Evolutionary conservation across 1,140 invertebrate genomes (phyloP), one percentile per base, ranked within the genome.

Genomic region (Drosophila orena): DNA sequence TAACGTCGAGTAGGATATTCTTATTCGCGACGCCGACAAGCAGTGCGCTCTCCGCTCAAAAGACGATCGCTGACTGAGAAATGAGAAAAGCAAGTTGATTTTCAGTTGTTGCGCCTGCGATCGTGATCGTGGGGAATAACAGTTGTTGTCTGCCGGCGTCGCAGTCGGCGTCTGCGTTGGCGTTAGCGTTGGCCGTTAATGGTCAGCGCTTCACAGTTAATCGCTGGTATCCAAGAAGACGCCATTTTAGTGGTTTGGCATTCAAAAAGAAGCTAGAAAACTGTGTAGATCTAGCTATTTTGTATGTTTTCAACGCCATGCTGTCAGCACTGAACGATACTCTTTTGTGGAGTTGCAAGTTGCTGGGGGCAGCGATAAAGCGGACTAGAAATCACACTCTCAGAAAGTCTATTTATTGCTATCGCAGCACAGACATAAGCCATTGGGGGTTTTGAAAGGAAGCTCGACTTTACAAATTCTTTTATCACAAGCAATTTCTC

Each of bases 161-260:
- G 74, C 49, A 15, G 37, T 53, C 49, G 44, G 3, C 64, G 54
- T 54, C 43, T 24, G 43, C 52, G 37, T 50, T 34, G 35, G 22
- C 58, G 54, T 56, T 42, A 35, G 27, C 58, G 40, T 55, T 50
- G 59, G 50, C 52, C 62, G 76, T 61, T 66, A 88, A 71, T 86
- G 83, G 74, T 70, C 70, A 86, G 61, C 74, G 81, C 68, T 81
- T 69, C 77, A 58, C 81, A 88, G 81, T 86, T 84, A 81, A 54
- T 62, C 50, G 50, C 56, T 44, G 69, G 55, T 40, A 61, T 55
- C 30, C 68, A 53, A 57, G n/a, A 70, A 58, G 40, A 59, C 7
- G 22, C 22, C 14, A 22, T 24, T 14, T 6, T 47, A 8, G 12
- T 5, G 43, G 20, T 7, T n/a, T 5, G 44, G 2, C 2, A 46